Evolutionary conservation across 2,797 vertebrate species (phyloP).

Genomic region (Benthosema pterotum): DNA sequence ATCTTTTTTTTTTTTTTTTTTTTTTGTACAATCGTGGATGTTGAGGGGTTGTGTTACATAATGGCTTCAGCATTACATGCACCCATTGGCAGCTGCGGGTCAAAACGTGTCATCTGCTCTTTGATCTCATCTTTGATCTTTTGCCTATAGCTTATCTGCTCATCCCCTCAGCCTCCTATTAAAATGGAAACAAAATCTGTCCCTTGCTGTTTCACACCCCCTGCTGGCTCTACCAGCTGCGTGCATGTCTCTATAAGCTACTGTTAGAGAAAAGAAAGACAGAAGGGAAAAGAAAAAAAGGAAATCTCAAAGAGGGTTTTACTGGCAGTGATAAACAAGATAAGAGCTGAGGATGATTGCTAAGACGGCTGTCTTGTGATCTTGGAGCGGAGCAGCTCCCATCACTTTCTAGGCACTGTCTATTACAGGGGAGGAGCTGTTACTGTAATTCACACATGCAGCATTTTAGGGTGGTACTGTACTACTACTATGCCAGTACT

Average conservation of each 20-base stretch:
- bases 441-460: background rate
- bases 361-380: slow-evolving; percentile 54
- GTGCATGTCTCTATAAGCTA: slow-evolving; percentile 27
- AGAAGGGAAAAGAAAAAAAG: slow-evolving; percentile 12
- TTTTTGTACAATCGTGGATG: slow-evolving; percentile 22
- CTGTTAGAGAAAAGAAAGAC: slow-evolving; percentile 29
- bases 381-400: slow-evolving; percentile 15
- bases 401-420: slow-evolving; percentile 17
- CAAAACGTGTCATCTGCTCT: slow-evolving; percentile 47
- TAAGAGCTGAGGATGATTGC: slow-evolving; percentile 58
- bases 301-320: slow-evolving; percentile 54
- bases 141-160: slow-evolving; percentile 42
- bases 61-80: slow-evolving; percentile 31
- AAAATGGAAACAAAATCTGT: slow-evolving; percentile 46
- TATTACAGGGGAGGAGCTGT: background rate
- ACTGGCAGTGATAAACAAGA: slow-evolving; percentile 49
- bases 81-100: slow-evolving; percentile 51
- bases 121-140: slow-evolving; percentile 46
- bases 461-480: slow-evolving; percentile 18
- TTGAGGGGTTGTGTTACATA: slow-evolving; percentile 37
- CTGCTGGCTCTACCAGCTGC: slow-evolving; percentile 34
- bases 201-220: slow-evolving; percentile 26
- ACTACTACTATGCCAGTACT: too few relatives aligned
- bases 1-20: too few relatives aligned
- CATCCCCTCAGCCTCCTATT: slow-evolving; percentile 48